Evolutionary conservation across 2,113 vertebrate genomes (phyloP).

Genomic region (Hemiprocne comata): DNA sequence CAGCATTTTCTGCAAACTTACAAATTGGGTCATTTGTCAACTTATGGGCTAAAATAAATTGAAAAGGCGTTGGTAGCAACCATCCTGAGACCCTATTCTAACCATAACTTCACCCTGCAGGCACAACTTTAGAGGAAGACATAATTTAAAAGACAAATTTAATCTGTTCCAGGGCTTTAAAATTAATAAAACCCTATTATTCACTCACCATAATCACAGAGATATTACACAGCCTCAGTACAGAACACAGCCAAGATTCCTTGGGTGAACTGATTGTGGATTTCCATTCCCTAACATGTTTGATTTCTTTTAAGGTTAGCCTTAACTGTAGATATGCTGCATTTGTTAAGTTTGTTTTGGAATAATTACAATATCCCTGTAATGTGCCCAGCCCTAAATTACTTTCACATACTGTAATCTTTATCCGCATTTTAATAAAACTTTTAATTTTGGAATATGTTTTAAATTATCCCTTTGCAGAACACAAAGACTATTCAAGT

Average conservation of each 20-base stretch:
- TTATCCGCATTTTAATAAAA: slow-evolving; percentile 11
- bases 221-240: background rate
- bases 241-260: background rate
- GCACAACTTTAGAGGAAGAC: background rate
- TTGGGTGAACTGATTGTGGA: background rate
- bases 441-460: background rate
- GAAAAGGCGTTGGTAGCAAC: background rate
- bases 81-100: background rate
- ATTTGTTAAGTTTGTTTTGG: slow-evolving; percentile 7
- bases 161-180: background rate
- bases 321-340: background rate
- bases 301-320: slow-evolving; percentile 29
- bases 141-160: background rate
- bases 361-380: background rate
- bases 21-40: background rate
- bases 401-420: background rate
- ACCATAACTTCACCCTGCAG: background rate
- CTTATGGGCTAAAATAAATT: slow-evolving; percentile 5
- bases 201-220: background rate
- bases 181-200: slow-evolving; percentile 6
- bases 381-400: background rate
- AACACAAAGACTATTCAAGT: background rate
- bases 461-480: background rate
- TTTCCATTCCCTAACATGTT: background rate
- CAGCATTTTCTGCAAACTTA: background rate